Percentiles rank a stretch among this genome's conserved stretches.
Conservation (phyloP, 2,888 invertebrate genomes). For the Spialia ferax region DNA sequence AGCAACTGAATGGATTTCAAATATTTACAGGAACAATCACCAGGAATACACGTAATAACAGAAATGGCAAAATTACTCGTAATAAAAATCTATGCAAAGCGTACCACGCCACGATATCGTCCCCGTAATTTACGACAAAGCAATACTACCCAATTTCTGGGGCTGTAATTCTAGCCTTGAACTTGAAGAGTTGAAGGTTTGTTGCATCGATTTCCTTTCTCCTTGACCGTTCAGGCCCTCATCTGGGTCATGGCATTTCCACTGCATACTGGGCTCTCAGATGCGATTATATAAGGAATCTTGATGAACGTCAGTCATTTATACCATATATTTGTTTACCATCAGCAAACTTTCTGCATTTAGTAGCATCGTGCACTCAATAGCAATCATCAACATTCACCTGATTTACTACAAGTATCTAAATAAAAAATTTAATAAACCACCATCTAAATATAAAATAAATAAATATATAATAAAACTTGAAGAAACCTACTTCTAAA, state of each 20-base stretch:
- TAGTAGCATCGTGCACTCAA: too few species aligned
- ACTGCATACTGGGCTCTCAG: not conserved
- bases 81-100: not conserved
- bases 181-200: constrained; percentile 7
- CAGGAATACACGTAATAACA: too few species aligned
- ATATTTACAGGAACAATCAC: too few species aligned
- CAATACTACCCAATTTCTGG: not conserved
- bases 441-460: too few species aligned
- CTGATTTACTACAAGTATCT: too few species aligned
- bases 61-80: too few species aligned
- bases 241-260: constrained; percentile 1
- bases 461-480: too few species aligned
- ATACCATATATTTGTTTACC: not conserved
- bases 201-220: constrained; percentile 2
- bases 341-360: not conserved
- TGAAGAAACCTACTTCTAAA: too few species aligned
- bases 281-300: not conserved
- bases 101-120: not conserved
- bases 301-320: not conserved
- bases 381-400: too few species aligned
- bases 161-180: not conserved
- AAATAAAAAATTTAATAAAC: too few species aligned
- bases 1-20: too few species aligned
- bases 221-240: constrained; percentile 3
- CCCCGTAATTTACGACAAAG: not conserved